Evolutionary conservation across 2,888 invertebrate species (phyloP), one percentile per base, ranked within the genome.

Genomic region (Tipula helvola): DNA sequence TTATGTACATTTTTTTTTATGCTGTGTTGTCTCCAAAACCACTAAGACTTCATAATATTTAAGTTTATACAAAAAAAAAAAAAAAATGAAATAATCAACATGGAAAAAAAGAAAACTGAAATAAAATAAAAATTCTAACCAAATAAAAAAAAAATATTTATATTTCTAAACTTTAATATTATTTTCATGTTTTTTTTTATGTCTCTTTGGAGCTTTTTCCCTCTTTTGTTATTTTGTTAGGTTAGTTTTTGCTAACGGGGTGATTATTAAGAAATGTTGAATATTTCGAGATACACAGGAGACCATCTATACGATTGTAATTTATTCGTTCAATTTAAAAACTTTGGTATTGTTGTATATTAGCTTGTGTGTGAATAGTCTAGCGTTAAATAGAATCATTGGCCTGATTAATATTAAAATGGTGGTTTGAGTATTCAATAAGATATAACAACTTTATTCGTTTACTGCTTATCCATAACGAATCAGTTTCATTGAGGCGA

Each of bases 21-120:
- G n/a, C 52, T 52, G 52, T 28, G 71, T 71, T 71, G 71, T 71
- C 71, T 71, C 71, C 71, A 71, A 71, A 28, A 71, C 71, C 71
- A 71, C 71, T 71, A 71, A 71, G 71, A 71, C 71, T 71, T 71
- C 71, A 71, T 71, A 71, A 71, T 71, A 71, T 71, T 71, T 71
- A 71, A 71, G 71, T 71, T 71, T 71, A 10, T 16, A 39, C 5
- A 39, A 39, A 5, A 39, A 1, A 71, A 71, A 18, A 71, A n/a
- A 71, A 71, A 28, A n/a, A n/a, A n/a, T n/a, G n/a, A n/a, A 71
- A 71, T 71, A 28, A 71, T 71, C 71, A 71, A 71, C 71, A 71
- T 71, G 28, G 28, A 71, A 10, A 71, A 71, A 28, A 71, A 71
- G 52, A 52, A n/a, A 52, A 16, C 16, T 52, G 28, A 28, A 28